Evolutionary conservation across 2,113 vertebrate species (phyloP).

Genomic region (Gavialis gangeticus): DNA sequence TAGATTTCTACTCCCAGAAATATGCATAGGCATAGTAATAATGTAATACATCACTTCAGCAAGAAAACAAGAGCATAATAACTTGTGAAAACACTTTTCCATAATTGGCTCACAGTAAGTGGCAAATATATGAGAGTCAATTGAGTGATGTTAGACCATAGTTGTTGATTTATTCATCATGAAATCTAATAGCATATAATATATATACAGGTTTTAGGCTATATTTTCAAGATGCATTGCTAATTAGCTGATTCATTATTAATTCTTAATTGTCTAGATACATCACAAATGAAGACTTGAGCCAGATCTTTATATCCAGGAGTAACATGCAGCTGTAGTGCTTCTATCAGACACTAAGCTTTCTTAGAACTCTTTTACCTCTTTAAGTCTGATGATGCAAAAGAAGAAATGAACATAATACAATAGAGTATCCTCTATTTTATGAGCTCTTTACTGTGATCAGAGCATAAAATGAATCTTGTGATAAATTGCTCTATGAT

Average conservation of each 20-base stretch:
- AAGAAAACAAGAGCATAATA: background rate
- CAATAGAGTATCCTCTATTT: background rate
- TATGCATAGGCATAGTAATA: background rate
- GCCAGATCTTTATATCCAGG: background rate
- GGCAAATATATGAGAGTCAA: background rate
- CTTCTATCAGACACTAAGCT: background rate
- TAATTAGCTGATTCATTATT: slow-evolving; percentile 9
- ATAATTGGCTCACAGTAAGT: background rate
- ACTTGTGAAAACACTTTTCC: background rate
- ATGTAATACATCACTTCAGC: background rate
- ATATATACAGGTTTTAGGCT: slow-evolving; percentile 21
- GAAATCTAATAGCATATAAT: slow-evolving; percentile 26
- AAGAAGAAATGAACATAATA: slow-evolving; percentile 9
- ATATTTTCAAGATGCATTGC: slow-evolving; percentile 21
- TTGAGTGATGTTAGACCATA: background rate
- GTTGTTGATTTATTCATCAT: slow-evolving; percentile 17
- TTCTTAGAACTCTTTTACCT: slow-evolving; percentile 39
- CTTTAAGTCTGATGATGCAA: slow-evolving; percentile 31
- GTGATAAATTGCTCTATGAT: slow-evolving; percentile 12
- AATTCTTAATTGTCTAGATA: slow-evolving; percentile 23
- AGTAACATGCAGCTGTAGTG: background rate
- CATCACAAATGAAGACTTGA: slow-evolving; percentile 5
- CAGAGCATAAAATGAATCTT: slow-evolving; percentile 1
- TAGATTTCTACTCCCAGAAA: background rate
- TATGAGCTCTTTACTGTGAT: slow-evolving; percentile 47